phyloP scores from a whole-genome alignment of 2,888 invertebrate species.

The Callinectes sapidus region DNA sequence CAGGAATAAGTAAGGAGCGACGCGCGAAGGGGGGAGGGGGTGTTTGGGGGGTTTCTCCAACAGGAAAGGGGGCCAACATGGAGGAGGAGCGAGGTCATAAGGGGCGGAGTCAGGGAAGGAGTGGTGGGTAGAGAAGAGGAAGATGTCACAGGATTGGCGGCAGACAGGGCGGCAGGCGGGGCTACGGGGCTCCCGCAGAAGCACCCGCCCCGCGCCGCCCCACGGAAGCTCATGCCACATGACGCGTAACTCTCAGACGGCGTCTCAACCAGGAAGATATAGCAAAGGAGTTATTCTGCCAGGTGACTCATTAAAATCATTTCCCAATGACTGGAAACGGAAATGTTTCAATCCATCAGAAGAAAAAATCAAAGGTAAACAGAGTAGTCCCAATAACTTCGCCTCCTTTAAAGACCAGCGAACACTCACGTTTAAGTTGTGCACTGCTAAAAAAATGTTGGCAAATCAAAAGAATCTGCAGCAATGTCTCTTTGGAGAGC shows the following conservation, averaged over 20 bases:
- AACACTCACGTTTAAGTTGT: background rate
- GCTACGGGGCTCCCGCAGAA: constrained; percentile 29
- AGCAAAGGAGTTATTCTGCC: background rate
- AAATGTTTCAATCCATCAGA: background rate
- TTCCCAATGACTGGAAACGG: background rate
- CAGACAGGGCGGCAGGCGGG: background rate
- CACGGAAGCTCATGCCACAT: background rate
- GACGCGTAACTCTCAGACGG: background rate
- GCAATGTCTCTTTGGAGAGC: background rate
- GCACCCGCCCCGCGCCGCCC: background rate
- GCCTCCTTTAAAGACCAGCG: background rate
- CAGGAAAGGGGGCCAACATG: background rate
- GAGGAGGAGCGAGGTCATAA: constrained; percentile 17
- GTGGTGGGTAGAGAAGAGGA: constrained; percentile 29
- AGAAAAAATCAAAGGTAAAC: background rate
- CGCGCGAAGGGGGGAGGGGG: constrained; percentile 16
- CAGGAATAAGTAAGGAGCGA: background rate
- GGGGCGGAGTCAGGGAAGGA: background rate
- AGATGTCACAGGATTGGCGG: constrained; percentile 15
- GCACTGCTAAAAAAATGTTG: background rate
- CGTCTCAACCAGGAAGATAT: background rate
- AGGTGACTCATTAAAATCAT: constrained; percentile 12
- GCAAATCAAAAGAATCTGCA: background rate
- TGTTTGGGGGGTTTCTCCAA: background rate
- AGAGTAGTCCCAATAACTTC: background rate